phyloP scores from a whole-genome alignment of 1,140 invertebrate species.

The Marisa cornuarietis region DNA sequence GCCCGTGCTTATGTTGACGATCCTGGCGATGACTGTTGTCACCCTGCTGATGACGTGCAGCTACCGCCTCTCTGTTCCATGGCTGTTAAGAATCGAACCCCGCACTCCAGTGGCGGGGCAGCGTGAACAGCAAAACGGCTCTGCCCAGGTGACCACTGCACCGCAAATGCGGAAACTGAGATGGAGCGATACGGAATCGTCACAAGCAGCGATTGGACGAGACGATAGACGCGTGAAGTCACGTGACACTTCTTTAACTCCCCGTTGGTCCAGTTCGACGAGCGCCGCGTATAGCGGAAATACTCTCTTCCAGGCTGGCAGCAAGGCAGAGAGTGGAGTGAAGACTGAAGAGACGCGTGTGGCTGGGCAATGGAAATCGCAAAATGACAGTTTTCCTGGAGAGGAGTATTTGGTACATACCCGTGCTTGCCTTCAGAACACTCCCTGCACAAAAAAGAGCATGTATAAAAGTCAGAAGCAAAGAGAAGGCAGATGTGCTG shows the following conservation, averaged over 20 bases:
- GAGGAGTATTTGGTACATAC: no score
- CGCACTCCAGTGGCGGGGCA: constrained; percentile 31
- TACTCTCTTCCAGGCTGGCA: background rate
- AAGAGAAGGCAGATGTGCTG: no score
- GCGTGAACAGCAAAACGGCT: background rate
- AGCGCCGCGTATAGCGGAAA: background rate
- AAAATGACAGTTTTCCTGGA: no score
- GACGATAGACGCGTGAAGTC: background rate
- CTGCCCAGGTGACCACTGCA: background rate
- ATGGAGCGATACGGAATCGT: background rate
- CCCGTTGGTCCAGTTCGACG: no score
- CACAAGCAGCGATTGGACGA: background rate
- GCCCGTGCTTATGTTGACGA: constrained; percentile 44
- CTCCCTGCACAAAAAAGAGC: no score
- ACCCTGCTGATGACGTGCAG: constrained; percentile 43
- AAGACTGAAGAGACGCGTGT: background rate
- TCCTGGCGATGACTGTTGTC: constrained; percentile 33
- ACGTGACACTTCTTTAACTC: no score
- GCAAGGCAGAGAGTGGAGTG: no score
- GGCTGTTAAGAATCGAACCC: constrained; percentile 52
- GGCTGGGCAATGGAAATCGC: no score
- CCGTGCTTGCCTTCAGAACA: no score
- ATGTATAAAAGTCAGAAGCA: no score
- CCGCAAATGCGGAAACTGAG: background rate
- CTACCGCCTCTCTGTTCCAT: constrained; percentile 49